These are phyloP conservation scores for Mesoligia furuncula DNA, from an alignment of 2,888 invertebrate genomes.

Conservation along the genomic window DNA sequence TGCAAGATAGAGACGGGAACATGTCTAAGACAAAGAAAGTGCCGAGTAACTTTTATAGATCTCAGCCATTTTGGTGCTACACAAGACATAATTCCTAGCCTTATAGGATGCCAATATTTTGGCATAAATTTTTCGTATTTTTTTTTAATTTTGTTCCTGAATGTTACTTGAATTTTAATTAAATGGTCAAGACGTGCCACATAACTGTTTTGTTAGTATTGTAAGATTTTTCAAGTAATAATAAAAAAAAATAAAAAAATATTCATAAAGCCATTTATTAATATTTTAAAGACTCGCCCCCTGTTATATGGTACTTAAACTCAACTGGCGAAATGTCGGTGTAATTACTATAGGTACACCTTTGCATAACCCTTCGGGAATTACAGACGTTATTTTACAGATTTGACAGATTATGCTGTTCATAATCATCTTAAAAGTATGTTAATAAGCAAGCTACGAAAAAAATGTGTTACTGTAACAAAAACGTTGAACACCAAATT, in stretches of 20 bases:
- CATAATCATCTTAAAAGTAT: neutral
- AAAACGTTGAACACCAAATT: neutral
- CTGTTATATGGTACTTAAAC: neutral
- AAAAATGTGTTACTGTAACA: neutral
- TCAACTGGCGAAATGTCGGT: neutral
- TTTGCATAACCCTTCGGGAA: neutral
- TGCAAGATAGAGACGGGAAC: neutral
- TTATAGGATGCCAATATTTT: neutral
- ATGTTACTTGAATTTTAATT: neutral
- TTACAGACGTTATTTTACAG: too few relatives aligned
- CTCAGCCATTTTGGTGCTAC: neutral
- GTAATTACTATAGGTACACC: neutral
- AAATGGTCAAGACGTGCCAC: neutral
- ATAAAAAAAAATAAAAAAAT: neutral
- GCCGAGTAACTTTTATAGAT: neutral
- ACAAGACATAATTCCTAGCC: neutral
- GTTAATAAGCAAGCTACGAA: neutral
- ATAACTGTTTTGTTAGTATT: neutral
- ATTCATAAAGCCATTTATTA: neutral
- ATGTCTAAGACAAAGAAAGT: neutral
- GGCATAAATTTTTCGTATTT: neutral
- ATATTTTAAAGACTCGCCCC: neutral
- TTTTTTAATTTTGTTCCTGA: neutral
- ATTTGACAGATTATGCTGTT: too few relatives aligned
- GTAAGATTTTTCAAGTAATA: slow-evolving; percentile 3